These are phyloP conservation scores for Zaprionus gabonicus DNA, from an alignment of 1,140 invertebrate species.

Conservation along the genomic window DNA sequence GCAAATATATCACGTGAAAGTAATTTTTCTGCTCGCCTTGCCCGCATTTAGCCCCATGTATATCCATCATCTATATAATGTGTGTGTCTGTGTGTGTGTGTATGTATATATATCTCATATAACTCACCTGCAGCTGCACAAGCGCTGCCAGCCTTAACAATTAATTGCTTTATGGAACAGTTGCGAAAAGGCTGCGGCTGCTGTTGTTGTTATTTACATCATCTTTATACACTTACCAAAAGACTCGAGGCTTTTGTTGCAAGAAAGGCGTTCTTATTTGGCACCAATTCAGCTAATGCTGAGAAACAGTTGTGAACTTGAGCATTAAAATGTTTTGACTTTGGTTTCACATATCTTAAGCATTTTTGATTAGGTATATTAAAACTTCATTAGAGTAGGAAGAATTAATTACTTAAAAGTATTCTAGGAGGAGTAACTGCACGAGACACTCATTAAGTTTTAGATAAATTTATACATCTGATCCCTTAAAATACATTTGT, in stretches of 20 bases:
- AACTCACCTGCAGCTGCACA: constrained; percentile 54
- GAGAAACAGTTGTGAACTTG: too few relatives aligned
- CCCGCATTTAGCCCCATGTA: constrained; percentile 38
- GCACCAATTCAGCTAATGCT: too few relatives aligned
- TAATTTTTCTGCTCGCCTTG: constrained; percentile 11
- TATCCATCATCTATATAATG: constrained; percentile 38
- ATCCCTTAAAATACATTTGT: too few relatives aligned
- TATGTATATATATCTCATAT: constrained; percentile 34
- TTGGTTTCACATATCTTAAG: too few relatives aligned
- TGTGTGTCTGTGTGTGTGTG: neutral
- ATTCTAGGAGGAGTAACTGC: too few relatives aligned
- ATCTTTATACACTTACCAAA: constrained; percentile 26
- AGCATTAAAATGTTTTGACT: too few relatives aligned
- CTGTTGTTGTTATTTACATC: constrained; percentile 30
- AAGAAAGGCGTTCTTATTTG: neutral
- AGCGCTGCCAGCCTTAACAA: constrained; percentile 44
- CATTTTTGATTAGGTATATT: too few relatives aligned
- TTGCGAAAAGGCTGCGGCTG: constrained; percentile 34
- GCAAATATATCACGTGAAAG: constrained; percentile 39
- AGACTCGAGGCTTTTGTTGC: neutral
- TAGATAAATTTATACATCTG: too few relatives aligned
- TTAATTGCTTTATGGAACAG: constrained; percentile 53
- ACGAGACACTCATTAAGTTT: too few relatives aligned
- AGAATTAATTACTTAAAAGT: too few relatives aligned
- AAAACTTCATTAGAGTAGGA: too few relatives aligned